phyloP scores from a whole-genome alignment of 2,888 invertebrate species.

The Trypoxylon attenuatum region DNA sequence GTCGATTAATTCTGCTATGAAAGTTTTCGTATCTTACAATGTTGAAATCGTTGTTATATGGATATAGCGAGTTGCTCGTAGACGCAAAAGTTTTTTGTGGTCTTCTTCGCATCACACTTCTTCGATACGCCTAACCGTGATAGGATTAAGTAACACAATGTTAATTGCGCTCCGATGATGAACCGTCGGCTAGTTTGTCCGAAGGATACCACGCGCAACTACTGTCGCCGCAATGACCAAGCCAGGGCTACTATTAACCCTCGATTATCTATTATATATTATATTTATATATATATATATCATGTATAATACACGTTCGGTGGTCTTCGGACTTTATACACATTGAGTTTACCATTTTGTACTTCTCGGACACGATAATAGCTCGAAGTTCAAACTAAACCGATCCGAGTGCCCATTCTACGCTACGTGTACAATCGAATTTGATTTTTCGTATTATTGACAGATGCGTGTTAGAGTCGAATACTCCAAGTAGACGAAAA shows the following conservation, averaged over 20 bases:
- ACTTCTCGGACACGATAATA: slow-evolving; percentile 44
- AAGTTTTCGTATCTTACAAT: neutral
- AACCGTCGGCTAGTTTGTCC: neutral
- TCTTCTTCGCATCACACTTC: slow-evolving; percentile 15
- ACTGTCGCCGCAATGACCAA: slow-evolving; percentile 4
- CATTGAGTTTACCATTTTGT: slow-evolving; percentile 41
- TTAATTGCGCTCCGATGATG: slow-evolving; percentile 2
- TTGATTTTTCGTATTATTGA: no score
- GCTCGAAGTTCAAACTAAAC: no score
- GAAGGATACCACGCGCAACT: neutral
- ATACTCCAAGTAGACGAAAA: no score
- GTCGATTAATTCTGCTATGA: no score
- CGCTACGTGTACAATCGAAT: no score
- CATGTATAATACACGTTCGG: slow-evolving; percentile 43
- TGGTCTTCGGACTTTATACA: slow-evolving; percentile 45
- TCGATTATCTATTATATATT: slow-evolving; percentile 34
- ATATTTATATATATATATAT: slow-evolving; percentile 12
- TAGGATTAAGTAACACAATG: neutral
- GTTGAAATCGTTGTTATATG: neutral
- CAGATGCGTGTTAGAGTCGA: no score
- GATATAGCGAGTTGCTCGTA: no score
- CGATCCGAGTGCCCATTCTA: no score
- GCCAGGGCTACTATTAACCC: slow-evolving; percentile 25
- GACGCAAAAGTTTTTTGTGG: neutral
- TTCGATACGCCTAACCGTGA: slow-evolving; percentile 3